These are phyloP conservation scores for Myotis planiceps DNA, from an alignment of 2,797 vertebrate species.

Conservation along the genomic window DNA sequence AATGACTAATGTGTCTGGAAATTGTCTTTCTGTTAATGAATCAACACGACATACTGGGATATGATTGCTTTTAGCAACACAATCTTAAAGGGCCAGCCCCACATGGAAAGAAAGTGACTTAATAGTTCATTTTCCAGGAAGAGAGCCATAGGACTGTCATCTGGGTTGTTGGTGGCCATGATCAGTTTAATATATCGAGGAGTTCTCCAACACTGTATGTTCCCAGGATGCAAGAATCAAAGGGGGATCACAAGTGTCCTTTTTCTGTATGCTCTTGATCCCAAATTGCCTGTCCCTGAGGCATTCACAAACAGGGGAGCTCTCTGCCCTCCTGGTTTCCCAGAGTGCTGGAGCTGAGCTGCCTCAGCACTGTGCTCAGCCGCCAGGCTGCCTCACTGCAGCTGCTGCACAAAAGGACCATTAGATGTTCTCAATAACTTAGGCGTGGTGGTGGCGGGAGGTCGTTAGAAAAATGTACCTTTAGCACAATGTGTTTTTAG, in stretches of 20 bases:
- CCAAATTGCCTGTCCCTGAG: neutral
- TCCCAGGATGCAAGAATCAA: neutral
- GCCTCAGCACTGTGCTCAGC: neutral
- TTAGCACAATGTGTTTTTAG: neutral
- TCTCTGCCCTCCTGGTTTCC: neutral
- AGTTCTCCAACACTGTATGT: neutral
- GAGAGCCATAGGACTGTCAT: neutral
- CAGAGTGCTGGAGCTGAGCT: neutral
- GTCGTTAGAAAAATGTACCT: neutral
- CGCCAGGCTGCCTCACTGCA: neutral
- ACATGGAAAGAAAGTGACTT: neutral
- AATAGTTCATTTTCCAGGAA: neutral
- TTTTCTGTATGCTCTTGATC: neutral
- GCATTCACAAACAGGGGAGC: neutral
- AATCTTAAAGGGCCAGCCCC: neutral
- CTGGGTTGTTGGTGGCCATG: neutral
- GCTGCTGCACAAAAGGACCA: neutral
- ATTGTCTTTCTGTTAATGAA: neutral
- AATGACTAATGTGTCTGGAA: neutral
- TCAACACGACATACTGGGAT: neutral
- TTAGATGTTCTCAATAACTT: neutral
- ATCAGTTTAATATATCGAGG: neutral
- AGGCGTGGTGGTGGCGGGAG: accelerated
- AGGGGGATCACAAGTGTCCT: neutral
- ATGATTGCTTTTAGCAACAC: neutral